A percentile compares a stretch with the other conserved stretches of the same genome.
phyloP scores from a whole-genome alignment of 2,113 vertebrate genomes.

The Cyphomyrus plagiostoma region DNA sequence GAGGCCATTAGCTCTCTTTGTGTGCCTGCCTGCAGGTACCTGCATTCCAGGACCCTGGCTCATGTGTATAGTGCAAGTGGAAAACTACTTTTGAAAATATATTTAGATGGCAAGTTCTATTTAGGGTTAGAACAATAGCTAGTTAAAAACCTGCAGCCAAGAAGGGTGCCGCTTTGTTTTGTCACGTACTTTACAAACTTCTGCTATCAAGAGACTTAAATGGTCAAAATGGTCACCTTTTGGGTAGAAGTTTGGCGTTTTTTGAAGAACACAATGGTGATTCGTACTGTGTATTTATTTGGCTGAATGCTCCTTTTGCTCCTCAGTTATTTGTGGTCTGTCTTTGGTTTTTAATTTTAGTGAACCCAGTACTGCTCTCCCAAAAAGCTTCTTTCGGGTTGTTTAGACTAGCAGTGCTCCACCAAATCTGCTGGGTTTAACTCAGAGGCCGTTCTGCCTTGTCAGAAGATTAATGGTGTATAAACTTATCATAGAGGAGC shows the following conservation, averaged over 20 bases:
- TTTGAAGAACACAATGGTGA: not conserved
- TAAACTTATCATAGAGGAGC: slow-evolving; percentile 35
- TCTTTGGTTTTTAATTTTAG: slow-evolving; percentile 10
- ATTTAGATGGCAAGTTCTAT: not conserved
- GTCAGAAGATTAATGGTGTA: slow-evolving; percentile 35
- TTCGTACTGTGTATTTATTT: slow-evolving; percentile 18
- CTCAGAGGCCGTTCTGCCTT: slow-evolving; percentile 22
- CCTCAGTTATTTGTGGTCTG: slow-evolving; percentile 29
- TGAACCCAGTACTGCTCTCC: slow-evolving; percentile 13
- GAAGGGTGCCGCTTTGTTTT: not conserved
- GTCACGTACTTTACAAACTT: not conserved
- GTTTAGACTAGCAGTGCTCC: slow-evolving; percentile 34
- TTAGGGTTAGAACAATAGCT: not conserved
- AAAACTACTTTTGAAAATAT: slow-evolving; percentile 9
- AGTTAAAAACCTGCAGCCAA: not conserved
- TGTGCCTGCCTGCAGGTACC: not conserved
- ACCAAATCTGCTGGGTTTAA: slow-evolving; percentile 20
- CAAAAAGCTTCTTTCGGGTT: slow-evolving; percentile 13
- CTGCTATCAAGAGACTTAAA: not conserved
- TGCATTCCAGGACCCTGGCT: not conserved
- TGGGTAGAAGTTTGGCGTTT: not conserved
- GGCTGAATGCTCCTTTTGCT: slow-evolving; percentile 1
- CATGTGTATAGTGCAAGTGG: not conserved
- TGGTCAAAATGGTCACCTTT: not conserved
- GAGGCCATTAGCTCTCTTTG: not conserved